A percentile compares a stretch with the other conserved stretches of the same genome.
phyloP scores from a whole-genome alignment of 2,888 invertebrate genomes.

The Lepidochitona cinerea region DNA sequence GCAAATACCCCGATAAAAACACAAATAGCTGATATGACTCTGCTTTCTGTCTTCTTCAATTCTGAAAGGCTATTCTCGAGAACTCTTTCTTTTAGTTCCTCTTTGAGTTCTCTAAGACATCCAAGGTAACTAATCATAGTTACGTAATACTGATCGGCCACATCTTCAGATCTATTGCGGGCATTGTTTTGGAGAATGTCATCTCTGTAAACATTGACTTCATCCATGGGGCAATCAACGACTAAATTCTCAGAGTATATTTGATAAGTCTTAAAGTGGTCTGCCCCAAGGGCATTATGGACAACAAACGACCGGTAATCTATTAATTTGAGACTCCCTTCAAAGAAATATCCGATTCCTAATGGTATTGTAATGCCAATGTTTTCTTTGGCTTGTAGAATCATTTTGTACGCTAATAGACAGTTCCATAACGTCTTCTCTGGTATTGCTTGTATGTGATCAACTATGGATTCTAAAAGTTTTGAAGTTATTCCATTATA shows the following conservation, averaged over 20 bases:
- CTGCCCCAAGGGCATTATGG: constrained; percentile 12
- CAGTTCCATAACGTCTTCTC: constrained; percentile 17
- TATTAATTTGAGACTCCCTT: constrained; percentile 6
- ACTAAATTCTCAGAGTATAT: not conserved
- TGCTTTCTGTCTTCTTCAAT: constrained; percentile 11
- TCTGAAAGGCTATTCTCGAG: constrained; percentile 12
- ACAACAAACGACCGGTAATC: constrained; percentile 8
- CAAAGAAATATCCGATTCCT: constrained; percentile 19
- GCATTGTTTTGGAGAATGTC: not conserved
- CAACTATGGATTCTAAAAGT: constrained; percentile 8
- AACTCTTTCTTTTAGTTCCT: constrained; percentile 16
- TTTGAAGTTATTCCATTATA: constrained; percentile 14
- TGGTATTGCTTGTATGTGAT: constrained; percentile 1
- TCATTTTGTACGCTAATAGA: constrained; percentile 23
- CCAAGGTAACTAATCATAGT: constrained; percentile 25
- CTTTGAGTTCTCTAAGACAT: constrained; percentile 17
- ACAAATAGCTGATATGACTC: constrained; percentile 24
- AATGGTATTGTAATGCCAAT: constrained; percentile 13
- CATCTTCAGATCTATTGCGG: constrained; percentile 7
- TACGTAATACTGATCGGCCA: constrained; percentile 18
- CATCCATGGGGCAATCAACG: not conserved
- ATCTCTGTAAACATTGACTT: not conserved
- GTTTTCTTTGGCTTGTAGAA: constrained; percentile 19
- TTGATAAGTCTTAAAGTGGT: constrained; percentile 12
- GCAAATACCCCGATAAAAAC: constrained; percentile 28